Percentiles rank a stretch among this genome's conserved stretches.
Conservation (phyloP, 2,888 invertebrate species). For the Ceramica pisi region DNA sequence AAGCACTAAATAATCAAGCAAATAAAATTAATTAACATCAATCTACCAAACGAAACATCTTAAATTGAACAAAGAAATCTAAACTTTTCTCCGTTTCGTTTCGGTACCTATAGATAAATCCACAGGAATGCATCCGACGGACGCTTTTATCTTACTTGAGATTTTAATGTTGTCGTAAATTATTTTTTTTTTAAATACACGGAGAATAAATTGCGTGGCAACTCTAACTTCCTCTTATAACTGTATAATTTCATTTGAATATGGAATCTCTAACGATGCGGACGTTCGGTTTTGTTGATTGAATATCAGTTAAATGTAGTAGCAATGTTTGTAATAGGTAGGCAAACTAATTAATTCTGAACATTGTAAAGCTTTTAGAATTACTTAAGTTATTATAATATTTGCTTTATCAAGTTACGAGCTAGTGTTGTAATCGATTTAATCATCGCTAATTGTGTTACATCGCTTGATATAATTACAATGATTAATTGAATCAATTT, state of each 20-base stretch:
- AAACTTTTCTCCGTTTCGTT: constrained; percentile 38
- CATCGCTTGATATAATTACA: constrained; percentile 25
- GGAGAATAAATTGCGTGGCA: constrained; percentile 36
- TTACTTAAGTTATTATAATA: background rate
- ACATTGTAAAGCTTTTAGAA: background rate
- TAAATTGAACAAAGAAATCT: constrained; percentile 34
- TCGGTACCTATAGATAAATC: constrained; percentile 41
- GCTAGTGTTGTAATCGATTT: constrained; percentile 3
- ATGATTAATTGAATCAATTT: constrained; percentile 2
- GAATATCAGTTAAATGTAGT: background rate
- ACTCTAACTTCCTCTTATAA: constrained; percentile 21
- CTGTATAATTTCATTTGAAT: constrained; percentile 16
- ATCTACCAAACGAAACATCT: constrained; percentile 16
- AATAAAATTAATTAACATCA: constrained; percentile 43
- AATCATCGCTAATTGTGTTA: constrained; percentile 20
- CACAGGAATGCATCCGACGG: constrained; percentile 51
- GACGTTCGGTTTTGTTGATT: background rate
- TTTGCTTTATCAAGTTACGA: constrained; percentile 4
- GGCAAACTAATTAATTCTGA: no score
- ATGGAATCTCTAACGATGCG: background rate
- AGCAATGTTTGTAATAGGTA: no score
- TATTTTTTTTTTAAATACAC: constrained; percentile 27
- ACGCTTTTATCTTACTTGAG: constrained; percentile 56
- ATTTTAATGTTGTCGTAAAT: constrained; percentile 41
- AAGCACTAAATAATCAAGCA: constrained; percentile 17